Evolutionary conservation across 2,888 invertebrate species (phyloP).

Genomic region (Gisinianus flammeolus): DNA sequence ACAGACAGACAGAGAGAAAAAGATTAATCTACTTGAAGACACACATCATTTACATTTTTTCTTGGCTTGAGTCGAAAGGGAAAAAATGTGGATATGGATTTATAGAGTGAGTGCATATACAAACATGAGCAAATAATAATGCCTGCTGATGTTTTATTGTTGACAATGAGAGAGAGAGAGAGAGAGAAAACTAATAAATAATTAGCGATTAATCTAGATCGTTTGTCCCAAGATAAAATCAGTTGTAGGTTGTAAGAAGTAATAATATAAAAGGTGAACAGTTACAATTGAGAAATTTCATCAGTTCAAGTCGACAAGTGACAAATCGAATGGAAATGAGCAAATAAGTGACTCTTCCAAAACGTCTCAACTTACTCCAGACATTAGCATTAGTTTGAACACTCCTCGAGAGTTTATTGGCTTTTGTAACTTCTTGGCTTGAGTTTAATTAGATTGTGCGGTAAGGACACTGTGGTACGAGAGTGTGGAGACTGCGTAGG

Average conservation of each 20-base stretch:
- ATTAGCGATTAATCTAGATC: conserved; percentile 4
- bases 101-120: background rate
- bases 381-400: background rate
- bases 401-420: background rate
- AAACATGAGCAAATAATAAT: background rate
- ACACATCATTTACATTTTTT: background rate
- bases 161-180: conserved; percentile 7
- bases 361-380: background rate
- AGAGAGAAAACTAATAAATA: conserved; percentile 7
- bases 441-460: background rate
- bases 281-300: background rate
- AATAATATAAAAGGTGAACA: background rate
- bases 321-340: background rate
- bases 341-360: background rate
- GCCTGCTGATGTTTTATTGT: background rate
- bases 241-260: background rate
- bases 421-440: background rate
- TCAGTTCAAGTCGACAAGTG: background rate
- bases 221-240: background rate
- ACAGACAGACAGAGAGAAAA: too few relatives aligned
- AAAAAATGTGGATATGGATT: background rate
- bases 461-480: background rate
- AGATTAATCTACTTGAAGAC: background rate
- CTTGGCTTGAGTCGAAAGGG: background rate
- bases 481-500: background rate